Base-by-base conservation (phyloP, 2,888 invertebrate genomes). In the Athalia cordata region DNA sequence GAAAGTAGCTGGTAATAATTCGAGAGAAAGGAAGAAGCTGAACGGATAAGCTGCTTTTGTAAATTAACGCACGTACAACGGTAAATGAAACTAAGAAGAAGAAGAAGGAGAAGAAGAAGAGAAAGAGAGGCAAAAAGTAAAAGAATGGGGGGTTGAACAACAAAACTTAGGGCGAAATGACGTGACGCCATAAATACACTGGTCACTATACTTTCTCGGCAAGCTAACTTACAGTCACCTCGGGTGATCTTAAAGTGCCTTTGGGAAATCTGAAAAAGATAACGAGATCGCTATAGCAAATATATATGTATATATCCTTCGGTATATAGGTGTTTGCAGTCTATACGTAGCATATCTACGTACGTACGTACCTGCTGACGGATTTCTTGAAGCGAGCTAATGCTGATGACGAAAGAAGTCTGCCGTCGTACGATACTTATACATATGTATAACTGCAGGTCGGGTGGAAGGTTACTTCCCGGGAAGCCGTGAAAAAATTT, bases 231-330 rank as follows among this genome's bases (percentile, higher is more conserved):
- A 62, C 75, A 75, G 75, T 62, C 75, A 62, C 75, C 75, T 62
- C 50, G 50, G 75, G 75, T 75, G 75, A 75, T 75, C 62, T 75
- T 75, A 75, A 75, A 75, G 75, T 75, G 75, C 75, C 75, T 75
- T 75, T 75, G 75, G 75, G 75, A 75, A 75, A 75, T 75, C 75
- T 75, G 75, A 75, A 75, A 75, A 75, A 75, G 75, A 75, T 75
- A 75, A 75, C 75, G 61, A 75, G 62, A 29, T 62, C 29, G 74
- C 62, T 62, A 75, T 15, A 50, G 52, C 15, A 4, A 13, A 7
- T 64, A 75, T n/a, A 57, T 8, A 45, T 11, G 43, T 57, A 57
- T 29, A 15, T 15, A 11, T 64, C 3, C n/a, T n/a, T 7, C 45
- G n/a, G n/a, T 29, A 45, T 59, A 11, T 9, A 9, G n/a, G 43